Evolutionary conservation across 2,888 invertebrate species (phyloP), one percentile per base, ranked within the genome.

Genomic region (Stenichneumon culpator): DNA sequence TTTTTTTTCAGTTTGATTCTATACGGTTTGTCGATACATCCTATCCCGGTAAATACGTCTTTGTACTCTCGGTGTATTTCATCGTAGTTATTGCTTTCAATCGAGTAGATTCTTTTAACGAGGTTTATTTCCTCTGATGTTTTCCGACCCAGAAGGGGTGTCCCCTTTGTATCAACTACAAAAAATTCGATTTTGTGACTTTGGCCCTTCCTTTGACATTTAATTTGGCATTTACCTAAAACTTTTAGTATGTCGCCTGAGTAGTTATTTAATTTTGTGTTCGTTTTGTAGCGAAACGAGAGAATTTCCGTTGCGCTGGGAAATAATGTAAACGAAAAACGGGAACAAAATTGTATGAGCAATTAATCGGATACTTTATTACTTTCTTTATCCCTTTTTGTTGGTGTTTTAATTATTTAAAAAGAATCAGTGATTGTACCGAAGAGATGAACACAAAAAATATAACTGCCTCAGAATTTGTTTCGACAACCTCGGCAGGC

Each of bases 11-110:
- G 39, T 39, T 74, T 74, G 14, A 81, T 73, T 67, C 19, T 25
- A 60, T 69, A 74, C 36, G 63, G 79, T 52, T 68, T 79, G 22
- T 82, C 75, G n/a, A 89, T 68, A 50, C 86, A 82, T 9, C 89
- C 89, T 77, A 84, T 79, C n/a, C 88, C 87, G 16, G 52, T 19
- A 78, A 90, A 89, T 7, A 88, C 77, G 69, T 89, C 83, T 77
- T 67, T 57, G 75, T 87, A 88, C 19, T 86, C 63, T 73, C 81
- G 16, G 16, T 79, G 44, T 1, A 82, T 11, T n/a, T n/a, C 3
- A 7, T 65, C 28, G 68, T 82, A 69, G 28, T 60, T 69, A 50
- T 82, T 44, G 9, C 25, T 2, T 65, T 74, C 85, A 19, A 82
- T 36, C 44, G 79, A 63, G 5, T 85, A 14, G 7, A 85, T 79